A percentile compares a stretch with the other conserved stretches of the same genome.
Conservation (phyloP, 2,113 vertebrate genomes). For the Hemiprocne comata region DNA sequence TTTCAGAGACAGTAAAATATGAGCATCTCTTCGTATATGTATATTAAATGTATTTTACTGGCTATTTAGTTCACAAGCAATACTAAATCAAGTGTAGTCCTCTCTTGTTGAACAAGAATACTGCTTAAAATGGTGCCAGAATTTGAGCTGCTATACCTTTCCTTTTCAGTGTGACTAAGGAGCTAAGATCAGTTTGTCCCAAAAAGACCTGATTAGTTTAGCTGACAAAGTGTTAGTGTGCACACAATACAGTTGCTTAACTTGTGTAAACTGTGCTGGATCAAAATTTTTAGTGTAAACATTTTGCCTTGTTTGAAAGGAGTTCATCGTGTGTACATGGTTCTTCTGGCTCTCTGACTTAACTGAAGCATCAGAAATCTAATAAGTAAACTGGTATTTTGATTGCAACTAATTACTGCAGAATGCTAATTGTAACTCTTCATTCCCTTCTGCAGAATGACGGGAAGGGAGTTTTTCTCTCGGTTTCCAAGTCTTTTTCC, state of each 20-base stretch:
- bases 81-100: neutral
- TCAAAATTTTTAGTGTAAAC: neutral
- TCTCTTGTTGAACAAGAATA: neutral
- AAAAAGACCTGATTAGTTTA: neutral
- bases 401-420: neutral
- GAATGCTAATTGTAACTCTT: neutral
- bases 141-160: neutral
- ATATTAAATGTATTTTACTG: neutral
- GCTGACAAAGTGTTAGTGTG: neutral
- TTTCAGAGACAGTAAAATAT: neutral
- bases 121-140: neutral
- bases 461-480: constrained; percentile 94
- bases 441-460: constrained; percentile 84
- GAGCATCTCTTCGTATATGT: neutral
- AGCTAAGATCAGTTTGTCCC: neutral
- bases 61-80: neutral
- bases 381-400: neutral
- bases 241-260: neutral
- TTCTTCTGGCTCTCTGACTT: neutral
- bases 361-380: neutral
- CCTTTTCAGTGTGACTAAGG: neutral
- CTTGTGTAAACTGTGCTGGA: neutral
- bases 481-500: constrained; percentile 92
- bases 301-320: neutral
- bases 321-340: accelerated